Conservation (phyloP, 2,797 vertebrate genomes). For the Phataginus tricuspis region DNA sequence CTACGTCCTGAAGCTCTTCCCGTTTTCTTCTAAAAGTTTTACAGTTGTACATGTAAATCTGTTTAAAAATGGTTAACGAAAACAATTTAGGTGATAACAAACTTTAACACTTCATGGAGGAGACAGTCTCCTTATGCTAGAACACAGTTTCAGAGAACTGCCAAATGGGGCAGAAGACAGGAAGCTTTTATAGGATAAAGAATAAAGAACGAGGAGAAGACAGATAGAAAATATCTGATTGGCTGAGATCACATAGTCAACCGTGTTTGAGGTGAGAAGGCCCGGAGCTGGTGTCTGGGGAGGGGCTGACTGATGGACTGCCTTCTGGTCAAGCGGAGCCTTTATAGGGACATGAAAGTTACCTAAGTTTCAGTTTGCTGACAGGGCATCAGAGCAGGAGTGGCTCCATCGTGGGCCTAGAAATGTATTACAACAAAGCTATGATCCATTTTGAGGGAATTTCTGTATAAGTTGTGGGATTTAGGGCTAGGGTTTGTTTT, state of each 20-base stretch:
- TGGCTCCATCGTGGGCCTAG: neutral
- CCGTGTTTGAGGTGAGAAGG: neutral
- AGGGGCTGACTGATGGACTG: neutral
- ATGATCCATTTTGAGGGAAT: neutral
- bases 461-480: neutral
- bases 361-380: neutral
- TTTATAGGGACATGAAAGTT: neutral
- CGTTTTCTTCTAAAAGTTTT: conserved; percentile 26
- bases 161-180: neutral
- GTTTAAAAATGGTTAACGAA: neutral
- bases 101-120: neutral
- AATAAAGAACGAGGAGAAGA: neutral
- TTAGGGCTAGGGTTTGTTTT: neutral
- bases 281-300: neutral
- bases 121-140: neutral
- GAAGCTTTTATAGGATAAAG: neutral
- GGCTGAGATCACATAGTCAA: too few relatives aligned
- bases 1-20: neutral
- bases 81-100: neutral
- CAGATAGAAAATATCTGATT: neutral
- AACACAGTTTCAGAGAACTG: neutral
- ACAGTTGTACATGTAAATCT: neutral
- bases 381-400: neutral
- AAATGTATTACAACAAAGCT: neutral
- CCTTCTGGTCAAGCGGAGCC: neutral